Base-by-base conservation (phyloP, 2,113 vertebrate species). In the human region DNA sequence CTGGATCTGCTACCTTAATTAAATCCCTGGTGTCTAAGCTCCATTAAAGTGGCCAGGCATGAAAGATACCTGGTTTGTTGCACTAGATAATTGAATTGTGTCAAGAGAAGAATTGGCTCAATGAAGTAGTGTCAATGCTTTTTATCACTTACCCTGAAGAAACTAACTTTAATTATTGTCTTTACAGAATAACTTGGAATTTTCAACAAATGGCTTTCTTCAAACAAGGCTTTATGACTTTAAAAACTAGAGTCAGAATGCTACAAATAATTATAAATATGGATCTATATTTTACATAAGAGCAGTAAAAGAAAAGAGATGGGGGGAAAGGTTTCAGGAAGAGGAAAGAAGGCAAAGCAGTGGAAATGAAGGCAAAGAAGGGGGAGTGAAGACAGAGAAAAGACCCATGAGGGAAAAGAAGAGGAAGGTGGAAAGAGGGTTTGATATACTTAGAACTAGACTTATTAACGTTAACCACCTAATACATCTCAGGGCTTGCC, bases 1-100 rank as follows among this genome's bases (percentile, higher is more conserved):
- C 97, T 92, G 96, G 94, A 97, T 97, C 96, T 97, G 95, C 95
- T 98, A 98, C 98, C 99, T 98, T 99, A 99, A 99, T 99, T 99
- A 99, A 98, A 99, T 99, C 97, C 98, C 97, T 97, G 12, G 95
- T 98, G 95, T 96, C 97, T 97, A 98, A 98, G 98, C 98, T 95
- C 98, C 72, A 96, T 99, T 99, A 99, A 98, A 98, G 98, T 97
- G 98, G 98, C 85, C 93, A 98, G 97, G 97, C 95, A 0, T 98
- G 98, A 98, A 98, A 94, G 98, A 97, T 97, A 96, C 97, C 98
- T 98, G 97, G 97, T 98, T 99, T 98, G 98, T 98, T 94, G 96
- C 94, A 52, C 57, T 96, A 94, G 97, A 89, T 98, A 98, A 99
- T 99, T 73, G 98, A 98, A 97, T 95, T 32, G 45, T 93, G 89